Percentiles rank a stretch among this genome's conserved stretches.
Conservation (phyloP, 2,888 invertebrate species). For the Zele albiditarsus region DNA sequence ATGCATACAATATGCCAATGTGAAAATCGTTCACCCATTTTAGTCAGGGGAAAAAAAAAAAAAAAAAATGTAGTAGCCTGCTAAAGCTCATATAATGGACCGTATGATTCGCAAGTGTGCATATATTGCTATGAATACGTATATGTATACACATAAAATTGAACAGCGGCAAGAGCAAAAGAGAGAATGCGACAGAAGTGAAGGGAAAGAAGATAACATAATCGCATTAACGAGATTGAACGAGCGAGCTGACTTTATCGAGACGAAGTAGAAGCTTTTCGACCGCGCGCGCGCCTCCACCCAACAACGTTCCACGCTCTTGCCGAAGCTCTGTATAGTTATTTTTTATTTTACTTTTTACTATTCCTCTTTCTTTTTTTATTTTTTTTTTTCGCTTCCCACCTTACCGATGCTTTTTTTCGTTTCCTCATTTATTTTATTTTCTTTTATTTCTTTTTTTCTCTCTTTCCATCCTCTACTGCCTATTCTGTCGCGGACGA, state of each 20-base stretch:
- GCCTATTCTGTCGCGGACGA: constrained; percentile 31
- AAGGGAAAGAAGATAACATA: constrained; percentile 42
- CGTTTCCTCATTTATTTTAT: too few relatives aligned
- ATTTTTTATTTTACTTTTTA: constrained; percentile 24
- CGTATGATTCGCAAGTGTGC: constrained; percentile 47
- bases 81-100: constrained; percentile 51
- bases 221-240: constrained; percentile 54
- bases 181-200: constrained; percentile 26
- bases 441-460: too few relatives aligned
- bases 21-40: constrained; percentile 15
- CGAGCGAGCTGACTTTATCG: constrained; percentile 48
- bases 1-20: neutral
- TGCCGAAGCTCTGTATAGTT: neutral
- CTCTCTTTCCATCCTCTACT: constrained; percentile 11
- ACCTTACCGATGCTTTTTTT: too few relatives aligned
- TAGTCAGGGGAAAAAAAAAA: constrained; percentile 26
- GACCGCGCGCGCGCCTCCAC: constrained; percentile 9
- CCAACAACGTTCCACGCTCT: constrained; percentile 19
- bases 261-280: constrained; percentile 33
- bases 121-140: neutral
- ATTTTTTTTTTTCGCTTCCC: neutral
- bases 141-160: constrained; percentile 11
- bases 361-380: constrained; percentile 19
- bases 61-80: constrained; percentile 45
- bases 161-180: neutral